Percentiles rank a stretch among this genome's conserved stretches.
phyloP scores from a whole-genome alignment of 2,113 vertebrate species.

The Mungos mungo region DNA sequence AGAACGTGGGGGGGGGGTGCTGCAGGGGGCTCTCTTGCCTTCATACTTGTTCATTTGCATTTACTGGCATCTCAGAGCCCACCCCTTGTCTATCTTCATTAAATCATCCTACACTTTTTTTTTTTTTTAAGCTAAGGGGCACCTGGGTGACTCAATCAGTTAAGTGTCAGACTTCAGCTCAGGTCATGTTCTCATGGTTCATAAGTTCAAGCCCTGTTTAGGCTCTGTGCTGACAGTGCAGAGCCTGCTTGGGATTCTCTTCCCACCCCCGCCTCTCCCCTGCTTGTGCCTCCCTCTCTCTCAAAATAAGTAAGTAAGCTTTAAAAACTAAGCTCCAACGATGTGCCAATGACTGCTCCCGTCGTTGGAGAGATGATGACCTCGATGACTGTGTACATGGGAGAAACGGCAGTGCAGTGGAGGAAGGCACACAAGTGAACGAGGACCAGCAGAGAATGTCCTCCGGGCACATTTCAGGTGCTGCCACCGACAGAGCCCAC shows the following conservation, averaged over 20 bases:
- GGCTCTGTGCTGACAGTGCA: no score
- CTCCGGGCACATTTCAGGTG: accelerated
- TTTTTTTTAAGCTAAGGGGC: no score
- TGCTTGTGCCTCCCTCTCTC: no score
- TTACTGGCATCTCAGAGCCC: background rate
- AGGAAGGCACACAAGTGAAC: accelerated
- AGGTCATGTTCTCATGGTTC: no score
- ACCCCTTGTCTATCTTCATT: background rate
- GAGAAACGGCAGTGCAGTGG: accelerated
- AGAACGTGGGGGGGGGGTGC: accelerated
- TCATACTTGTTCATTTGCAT: background rate
- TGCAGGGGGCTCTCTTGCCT: background rate
- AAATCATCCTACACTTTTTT: background rate
- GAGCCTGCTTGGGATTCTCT: no score
- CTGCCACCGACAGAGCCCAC: background rate
- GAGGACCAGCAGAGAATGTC: accelerated
- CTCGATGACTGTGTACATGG: accelerated
- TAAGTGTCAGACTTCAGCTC: no score
- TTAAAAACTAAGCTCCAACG: background rate
- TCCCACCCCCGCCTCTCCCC: no score
- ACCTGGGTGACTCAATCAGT: no score
- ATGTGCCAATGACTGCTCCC: background rate
- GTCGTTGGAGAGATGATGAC: accelerated
- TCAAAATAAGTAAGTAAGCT: no score
- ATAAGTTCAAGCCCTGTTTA: no score